Conservation (phyloP, 2,888 invertebrate species). For the Epicampocera succincta region DNA sequence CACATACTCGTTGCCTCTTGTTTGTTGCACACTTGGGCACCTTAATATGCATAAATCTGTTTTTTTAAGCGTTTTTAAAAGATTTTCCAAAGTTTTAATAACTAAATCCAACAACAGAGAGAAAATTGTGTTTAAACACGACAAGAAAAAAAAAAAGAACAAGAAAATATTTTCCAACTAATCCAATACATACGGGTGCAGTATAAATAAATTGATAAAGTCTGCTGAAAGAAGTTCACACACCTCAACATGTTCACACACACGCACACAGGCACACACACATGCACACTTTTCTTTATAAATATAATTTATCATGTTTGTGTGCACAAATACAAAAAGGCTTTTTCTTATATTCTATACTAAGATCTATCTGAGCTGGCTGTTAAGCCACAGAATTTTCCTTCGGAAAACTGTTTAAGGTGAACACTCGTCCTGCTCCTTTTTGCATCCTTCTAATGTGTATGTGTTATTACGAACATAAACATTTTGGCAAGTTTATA, state of each 20-base stretch:
- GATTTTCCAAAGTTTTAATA: constrained; percentile 49
- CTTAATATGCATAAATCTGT: constrained; percentile 11
- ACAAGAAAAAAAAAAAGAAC: constrained; percentile 18
- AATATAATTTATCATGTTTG: no score
- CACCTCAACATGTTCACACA: constrained; percentile 11
- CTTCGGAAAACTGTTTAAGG: constrained; percentile 29
- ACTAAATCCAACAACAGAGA: constrained; percentile 24
- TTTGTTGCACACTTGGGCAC: constrained; percentile 8
- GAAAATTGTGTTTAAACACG: constrained; percentile 23
- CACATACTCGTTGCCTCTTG: no score
- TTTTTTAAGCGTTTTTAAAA: not conserved
- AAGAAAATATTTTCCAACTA: constrained; percentile 50
- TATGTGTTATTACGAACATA: constrained; percentile 13
- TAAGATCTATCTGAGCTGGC: not conserved
- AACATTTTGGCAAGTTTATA: constrained; percentile 16
- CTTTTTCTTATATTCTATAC: not conserved
- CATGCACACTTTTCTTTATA: not conserved
- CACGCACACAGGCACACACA: constrained; percentile 1
- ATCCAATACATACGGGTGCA: constrained; percentile 59
- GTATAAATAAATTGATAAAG: constrained; percentile 57
- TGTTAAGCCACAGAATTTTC: constrained; percentile 26
- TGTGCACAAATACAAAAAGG: no score
- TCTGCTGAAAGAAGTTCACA: constrained; percentile 36
- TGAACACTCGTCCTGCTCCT: constrained; percentile 13
- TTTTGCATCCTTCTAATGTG: not conserved